phyloP scores from a whole-genome alignment of 2,113 vertebrate species.

The Ardeotis arabs region DNA sequence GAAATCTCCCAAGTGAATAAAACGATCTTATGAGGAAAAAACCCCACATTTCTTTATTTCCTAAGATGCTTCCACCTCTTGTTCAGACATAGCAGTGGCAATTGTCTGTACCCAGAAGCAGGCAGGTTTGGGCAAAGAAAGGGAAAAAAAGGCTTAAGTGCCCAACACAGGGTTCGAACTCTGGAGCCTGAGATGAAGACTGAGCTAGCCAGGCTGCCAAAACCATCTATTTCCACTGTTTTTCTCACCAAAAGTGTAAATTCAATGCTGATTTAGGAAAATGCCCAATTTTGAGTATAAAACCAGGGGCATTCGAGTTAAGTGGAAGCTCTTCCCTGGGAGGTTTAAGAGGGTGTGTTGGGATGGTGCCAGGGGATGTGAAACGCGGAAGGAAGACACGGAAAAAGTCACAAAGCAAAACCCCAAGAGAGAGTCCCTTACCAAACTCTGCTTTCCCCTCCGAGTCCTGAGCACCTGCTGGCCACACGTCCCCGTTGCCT shows the following conservation, averaged over 20 bases:
- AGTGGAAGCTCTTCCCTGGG: background rate
- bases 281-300: fast-evolving
- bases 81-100: fast-evolving
- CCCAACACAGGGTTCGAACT: slow-evolving; percentile 98
- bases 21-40: fast-evolving
- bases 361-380: fast-evolving
- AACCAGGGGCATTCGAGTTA: fast-evolving
- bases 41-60: fast-evolving
- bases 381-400: background rate
- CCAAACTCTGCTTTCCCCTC: background rate
- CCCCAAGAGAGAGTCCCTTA: background rate
- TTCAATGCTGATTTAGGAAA: fast-evolving
- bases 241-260: fast-evolving
- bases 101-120: fast-evolving
- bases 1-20: background rate
- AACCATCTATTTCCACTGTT: fast-evolving
- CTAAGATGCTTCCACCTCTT: background rate
- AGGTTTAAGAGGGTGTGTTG: too few relatives aligned
- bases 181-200: slow-evolving; percentile 97
- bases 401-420: background rate
- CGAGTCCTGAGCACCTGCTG: fast-evolving
- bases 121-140: fast-evolving
- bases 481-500: fast-evolving
- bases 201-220: slow-evolving; percentile 80
- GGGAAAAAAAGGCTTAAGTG: background rate